Evolutionary conservation across 2,888 invertebrate genomes (phyloP).

Genomic region (Fragum fragum): DNA sequence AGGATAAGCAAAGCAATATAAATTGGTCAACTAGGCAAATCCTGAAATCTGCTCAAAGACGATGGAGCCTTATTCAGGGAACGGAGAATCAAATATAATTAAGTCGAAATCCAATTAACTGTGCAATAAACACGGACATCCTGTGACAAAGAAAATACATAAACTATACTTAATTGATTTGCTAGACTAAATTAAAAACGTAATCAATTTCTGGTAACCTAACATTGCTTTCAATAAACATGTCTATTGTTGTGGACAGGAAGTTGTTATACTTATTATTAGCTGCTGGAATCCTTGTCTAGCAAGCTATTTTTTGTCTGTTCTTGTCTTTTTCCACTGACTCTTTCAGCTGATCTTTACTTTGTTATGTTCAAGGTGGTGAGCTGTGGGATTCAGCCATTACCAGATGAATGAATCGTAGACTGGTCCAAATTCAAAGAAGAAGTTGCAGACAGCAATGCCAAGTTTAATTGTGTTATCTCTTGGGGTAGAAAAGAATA

Average conservation of each 20-base stretch:
- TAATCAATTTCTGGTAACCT: slow-evolving; percentile 57
- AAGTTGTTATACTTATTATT: slow-evolving; percentile 25
- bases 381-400: too few species aligned
- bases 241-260: slow-evolving; percentile 9
- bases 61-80: slow-evolving; percentile 34
- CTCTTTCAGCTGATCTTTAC: too few species aligned
- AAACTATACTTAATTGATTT: slow-evolving; percentile 62
- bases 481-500: too few species aligned
- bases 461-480: too few species aligned
- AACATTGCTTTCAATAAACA: slow-evolving; percentile 29
- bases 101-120: slow-evolving; percentile 66
- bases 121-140: slow-evolving; percentile 57
- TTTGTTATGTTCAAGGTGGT: too few species aligned
- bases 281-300: neutral
- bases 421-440: too few species aligned
- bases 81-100: slow-evolving; percentile 58
- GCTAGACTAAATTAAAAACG: slow-evolving; percentile 57
- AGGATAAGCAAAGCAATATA: neutral
- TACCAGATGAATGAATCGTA: too few species aligned
- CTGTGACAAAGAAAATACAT: slow-evolving; percentile 61
- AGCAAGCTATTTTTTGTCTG: too few species aligned
- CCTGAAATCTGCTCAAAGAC: slow-evolving; percentile 31
- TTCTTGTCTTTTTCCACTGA: too few species aligned
- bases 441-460: too few species aligned
- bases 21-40: slow-evolving; percentile 18